Base-by-base conservation (phyloP, 2,888 invertebrate species). In the Tuta absoluta region DNA sequence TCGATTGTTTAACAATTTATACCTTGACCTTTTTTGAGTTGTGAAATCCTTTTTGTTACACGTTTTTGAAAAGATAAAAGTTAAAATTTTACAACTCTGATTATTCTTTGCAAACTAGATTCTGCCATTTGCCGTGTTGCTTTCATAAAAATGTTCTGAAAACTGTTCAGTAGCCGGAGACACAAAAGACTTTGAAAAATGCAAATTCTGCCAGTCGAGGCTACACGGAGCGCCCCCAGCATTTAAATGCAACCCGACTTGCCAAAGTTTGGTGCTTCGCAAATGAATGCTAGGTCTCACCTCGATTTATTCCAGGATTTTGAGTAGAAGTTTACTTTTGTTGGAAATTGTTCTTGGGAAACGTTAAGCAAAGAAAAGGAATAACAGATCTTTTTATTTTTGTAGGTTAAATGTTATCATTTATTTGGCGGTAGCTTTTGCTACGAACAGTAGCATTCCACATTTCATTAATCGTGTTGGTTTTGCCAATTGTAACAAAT, bases 181-280 rank as follows among this genome's bases (percentile, higher is more conserved):
- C 73, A 81, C 77, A 80, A 79, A 80, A 78, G 77, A 81, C 80
- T 76, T 77, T 79, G 79, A 82, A 86, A 86, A 86, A 86, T 86
- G 83, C 77, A 82, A 86, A 86, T 85, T 80, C 75, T 48, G 60
- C 66, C 64, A 69, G 75, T 74, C 75, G 75, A 72, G 78, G 68
- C 72, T 73, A 69, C 68, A 66, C 66, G 70, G 65, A 68, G 72
- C 74, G 67, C 74, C 74, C 72, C 75, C 72, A 79, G 73, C 80
- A 85, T 87, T 87, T 82, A 86, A 87, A 88, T 86, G 84, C 85
- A 86, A 80, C 81, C 82, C 75, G 79, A 84, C 84, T 85, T 87
- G 84, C 82, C 82, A 85, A 86, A 87, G 78, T 85, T 86, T 82
- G 75, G 77, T 77, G 78, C 73, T 79, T 82, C 80, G 77, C 80